Evolutionary conservation across 2,888 invertebrate genomes (phyloP), one percentile per base, ranked within the genome.

Genomic region (Rhyacophila evoluta): DNA sequence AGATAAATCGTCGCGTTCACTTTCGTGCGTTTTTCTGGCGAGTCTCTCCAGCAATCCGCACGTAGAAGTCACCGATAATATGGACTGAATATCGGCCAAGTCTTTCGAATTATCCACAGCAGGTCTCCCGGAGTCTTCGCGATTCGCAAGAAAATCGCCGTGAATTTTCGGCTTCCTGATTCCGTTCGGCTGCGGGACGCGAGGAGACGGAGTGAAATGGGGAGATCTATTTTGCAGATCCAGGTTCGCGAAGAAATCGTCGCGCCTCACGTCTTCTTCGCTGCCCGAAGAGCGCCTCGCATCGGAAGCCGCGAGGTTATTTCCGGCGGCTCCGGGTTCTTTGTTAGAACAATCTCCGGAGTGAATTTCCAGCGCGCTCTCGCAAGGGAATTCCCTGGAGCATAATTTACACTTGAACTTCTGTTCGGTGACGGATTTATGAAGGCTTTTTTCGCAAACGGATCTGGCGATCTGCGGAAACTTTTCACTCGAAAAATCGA

Each of bases 81-180:
- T 96, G 29, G 95, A 94, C 85, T 94, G 95, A 82, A 97, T 96
- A 84, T 96, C 96, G 68, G 96, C 96, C 81, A 96, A 89, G 84
- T 97, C 96, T 85, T 93, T 93, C 29, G 91, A 92, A 82, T 90
- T 89, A 83, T 93, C 92, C 36, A 89, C 88, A 80, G 88, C 88
- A 80, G 89, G 86, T 37, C 73, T 68, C 29, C 89, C 86, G 2
- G 88, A 88, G 79, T 88, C 89, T 74, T 86, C 84, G 28, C 85
- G 82, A 28, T 77, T 78, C 5, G 75, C 41, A 55, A 86, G 84
- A 83, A 88, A 88, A 28, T 84, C 85, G 81, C 88, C 88, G n/a
- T 89, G 88, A 41, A 87, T 86, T 83, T 89, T 88, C 0, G 88
- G 85, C 28, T 88, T 86, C 81, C 88, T 88, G 78, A 88, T 85